Percentiles rank a stretch among this genome's conserved stretches.
Conservation (phyloP, 2,888 invertebrate species). For the Epirrita christyi region DNA sequence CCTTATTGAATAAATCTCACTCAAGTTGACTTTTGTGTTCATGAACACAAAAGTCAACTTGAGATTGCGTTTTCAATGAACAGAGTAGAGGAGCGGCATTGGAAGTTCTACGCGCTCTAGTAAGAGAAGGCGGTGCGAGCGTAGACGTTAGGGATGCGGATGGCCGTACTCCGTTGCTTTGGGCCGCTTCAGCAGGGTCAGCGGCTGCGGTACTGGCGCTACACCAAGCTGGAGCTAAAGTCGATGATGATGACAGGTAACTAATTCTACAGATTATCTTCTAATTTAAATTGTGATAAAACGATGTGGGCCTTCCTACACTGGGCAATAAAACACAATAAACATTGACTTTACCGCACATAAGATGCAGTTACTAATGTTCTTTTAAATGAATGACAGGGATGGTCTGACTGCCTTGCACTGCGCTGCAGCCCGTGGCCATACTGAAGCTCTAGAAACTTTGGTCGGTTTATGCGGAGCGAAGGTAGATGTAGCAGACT, state of each 20-base stretch:
- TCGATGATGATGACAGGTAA: constrained; percentile 92
- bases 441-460: constrained; percentile 95
- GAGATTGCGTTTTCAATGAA: constrained; percentile 5
- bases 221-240: constrained; percentile 93
- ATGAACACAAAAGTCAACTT: too few relatives aligned
- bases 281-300: too few relatives aligned
- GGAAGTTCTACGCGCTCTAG: constrained; percentile 91
- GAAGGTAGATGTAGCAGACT: constrained; percentile 94
- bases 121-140: constrained; percentile 90
- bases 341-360: neutral
- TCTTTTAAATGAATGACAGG: constrained; percentile 72
- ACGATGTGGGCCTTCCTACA: too few relatives aligned
- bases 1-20: constrained; percentile 4
- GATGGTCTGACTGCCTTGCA: constrained; percentile 98
- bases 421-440: constrained; percentile 98
- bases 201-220: constrained; percentile 95
- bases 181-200: constrained; percentile 99
- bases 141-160: constrained; percentile 96
- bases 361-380: neutral
- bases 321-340: neutral
- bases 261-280: neutral
- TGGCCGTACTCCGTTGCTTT: constrained; percentile 96
- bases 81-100: constrained; percentile 87
- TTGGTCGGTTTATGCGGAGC: constrained; percentile 95
- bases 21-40: constrained; percentile 3